Conservation (phyloP, 2,113 vertebrate genomes). For the Dipodomys merriami region DNA sequence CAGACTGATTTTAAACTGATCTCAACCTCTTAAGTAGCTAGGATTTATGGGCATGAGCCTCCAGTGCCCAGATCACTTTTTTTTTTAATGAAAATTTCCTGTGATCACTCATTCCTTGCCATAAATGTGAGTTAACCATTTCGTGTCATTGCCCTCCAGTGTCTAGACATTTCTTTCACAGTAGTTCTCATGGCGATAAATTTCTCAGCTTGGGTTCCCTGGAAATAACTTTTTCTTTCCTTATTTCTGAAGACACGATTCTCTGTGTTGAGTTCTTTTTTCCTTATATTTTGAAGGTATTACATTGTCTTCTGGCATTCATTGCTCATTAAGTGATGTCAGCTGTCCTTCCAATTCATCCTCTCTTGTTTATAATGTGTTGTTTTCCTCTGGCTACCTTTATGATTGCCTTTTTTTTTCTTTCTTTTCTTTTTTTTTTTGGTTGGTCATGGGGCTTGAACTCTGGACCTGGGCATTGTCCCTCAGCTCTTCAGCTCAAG, state of each 20-base stretch:
- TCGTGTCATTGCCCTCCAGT: background rate
- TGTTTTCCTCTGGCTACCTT: background rate
- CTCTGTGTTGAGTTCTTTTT: background rate
- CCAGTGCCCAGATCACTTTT: no score
- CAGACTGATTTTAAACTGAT: background rate
- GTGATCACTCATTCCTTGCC: background rate
- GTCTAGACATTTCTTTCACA: background rate
- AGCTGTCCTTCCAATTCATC: background rate
- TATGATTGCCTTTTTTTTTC: background rate
- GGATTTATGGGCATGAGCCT: no score
- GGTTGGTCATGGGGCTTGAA: no score
- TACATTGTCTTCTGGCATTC: constrained; percentile 1
- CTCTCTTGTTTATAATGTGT: background rate
- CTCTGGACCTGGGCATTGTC: no score
- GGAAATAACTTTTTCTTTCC: constrained; percentile 7
- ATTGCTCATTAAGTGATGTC: background rate
- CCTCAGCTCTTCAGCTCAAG: no score
- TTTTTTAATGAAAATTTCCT: background rate
- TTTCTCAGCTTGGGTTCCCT: background rate
- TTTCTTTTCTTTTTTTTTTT: no score
- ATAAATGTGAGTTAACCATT: background rate
- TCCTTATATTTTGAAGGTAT: background rate
- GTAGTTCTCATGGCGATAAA: background rate
- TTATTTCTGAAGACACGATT: constrained; percentile 28
- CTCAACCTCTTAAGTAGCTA: no score